Conservation (phyloP, 2,888 invertebrate genomes). For the Cantharis rufa region DNA sequence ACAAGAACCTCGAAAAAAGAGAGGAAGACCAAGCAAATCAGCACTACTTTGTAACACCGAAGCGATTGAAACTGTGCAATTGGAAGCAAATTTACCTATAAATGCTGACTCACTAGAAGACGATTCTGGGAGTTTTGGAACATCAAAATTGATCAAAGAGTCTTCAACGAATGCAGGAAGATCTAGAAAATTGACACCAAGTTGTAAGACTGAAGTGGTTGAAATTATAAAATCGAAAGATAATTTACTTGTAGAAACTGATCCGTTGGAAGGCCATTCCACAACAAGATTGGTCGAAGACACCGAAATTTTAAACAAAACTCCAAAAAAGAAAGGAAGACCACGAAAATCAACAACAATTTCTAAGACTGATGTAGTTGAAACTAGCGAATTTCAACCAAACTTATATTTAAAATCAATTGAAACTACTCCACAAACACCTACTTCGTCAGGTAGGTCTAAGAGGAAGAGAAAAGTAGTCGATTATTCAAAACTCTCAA, state of each 20-base stretch:
- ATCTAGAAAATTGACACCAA: no score
- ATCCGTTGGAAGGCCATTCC: no score
- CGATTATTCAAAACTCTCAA: constrained; percentile 12
- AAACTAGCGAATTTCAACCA: no score
- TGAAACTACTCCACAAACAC: neutral
- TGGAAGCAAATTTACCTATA: neutral
- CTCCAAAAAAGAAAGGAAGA: neutral
- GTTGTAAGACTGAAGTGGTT: no score
- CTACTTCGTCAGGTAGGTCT: neutral
- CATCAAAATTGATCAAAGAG: neutral
- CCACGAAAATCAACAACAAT: neutral
- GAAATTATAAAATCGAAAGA: no score
- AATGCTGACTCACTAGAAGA: neutral
- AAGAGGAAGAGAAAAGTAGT: constrained; percentile 19
- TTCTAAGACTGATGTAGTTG: neutral
- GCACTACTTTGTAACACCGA: no score
- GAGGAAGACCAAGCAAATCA: no score
- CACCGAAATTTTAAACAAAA: neutral
- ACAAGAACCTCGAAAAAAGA: no score
- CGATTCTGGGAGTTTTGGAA: neutral
- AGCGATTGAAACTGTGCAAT: neutral
- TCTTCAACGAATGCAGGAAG: neutral
- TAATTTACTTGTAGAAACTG: no score
- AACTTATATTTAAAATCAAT: neutral
- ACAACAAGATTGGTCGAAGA: neutral